Conservation (phyloP, 2,888 invertebrate genomes). For the Loripinus fragilis region DNA sequence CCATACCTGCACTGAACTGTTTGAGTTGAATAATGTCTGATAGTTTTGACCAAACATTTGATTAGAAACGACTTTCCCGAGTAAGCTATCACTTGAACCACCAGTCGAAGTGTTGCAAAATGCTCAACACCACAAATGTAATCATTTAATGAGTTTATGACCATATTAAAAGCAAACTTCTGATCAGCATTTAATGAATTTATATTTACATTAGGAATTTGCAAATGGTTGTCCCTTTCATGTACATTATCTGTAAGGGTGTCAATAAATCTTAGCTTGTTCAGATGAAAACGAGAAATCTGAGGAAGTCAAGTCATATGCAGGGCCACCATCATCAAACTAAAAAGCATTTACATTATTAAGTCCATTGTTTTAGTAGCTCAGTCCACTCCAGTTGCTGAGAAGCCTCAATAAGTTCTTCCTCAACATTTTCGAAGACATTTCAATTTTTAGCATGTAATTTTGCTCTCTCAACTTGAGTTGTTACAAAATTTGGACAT, state of each 20-base stretch:
- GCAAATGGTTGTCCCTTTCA: not conserved
- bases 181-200: slow-evolving; percentile 54
- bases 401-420: not conserved
- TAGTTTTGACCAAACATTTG: slow-evolving; percentile 54
- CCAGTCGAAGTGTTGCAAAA: slow-evolving; percentile 41
- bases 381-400: slow-evolving; percentile 62
- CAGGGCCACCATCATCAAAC: slow-evolving; percentile 63
- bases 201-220: slow-evolving; percentile 46
- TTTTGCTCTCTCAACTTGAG: slow-evolving; percentile 43
- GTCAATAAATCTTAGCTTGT: not conserved
- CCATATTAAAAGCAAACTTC: slow-evolving; percentile 49
- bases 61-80: slow-evolving; percentile 58
- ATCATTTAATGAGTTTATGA: slow-evolving; percentile 37
- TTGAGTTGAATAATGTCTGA: slow-evolving; percentile 37
- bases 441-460: not conserved
- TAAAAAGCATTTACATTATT: slow-evolving; percentile 28
- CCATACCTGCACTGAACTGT: slow-evolving; percentile 54
- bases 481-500: slow-evolving; percentile 56
- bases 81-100: slow-evolving; percentile 57
- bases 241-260: not conserved
- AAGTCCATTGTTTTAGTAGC: slow-evolving; percentile 24
- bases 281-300: slow-evolving; percentile 25
- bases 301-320: slow-evolving; percentile 45
- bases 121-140: slow-evolving; percentile 15
- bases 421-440: slow-evolving; percentile 5